Evolutionary conservation across 2,888 invertebrate species (phyloP).

Genomic region (Salpingus planirostris): DNA sequence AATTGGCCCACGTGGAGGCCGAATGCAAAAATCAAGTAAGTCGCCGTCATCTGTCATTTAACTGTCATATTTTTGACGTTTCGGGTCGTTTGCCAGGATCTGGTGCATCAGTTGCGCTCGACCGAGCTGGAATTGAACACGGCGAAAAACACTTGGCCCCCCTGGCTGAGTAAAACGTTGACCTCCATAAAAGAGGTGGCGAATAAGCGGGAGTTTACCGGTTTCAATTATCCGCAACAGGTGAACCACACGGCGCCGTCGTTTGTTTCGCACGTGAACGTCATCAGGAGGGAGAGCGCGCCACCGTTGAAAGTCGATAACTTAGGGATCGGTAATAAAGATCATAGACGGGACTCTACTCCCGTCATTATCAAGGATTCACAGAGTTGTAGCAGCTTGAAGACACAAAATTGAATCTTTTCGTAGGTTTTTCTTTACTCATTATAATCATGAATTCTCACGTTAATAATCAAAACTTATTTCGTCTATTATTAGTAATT

Average conservation of each 20-base stretch:
- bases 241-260: conserved; percentile 27
- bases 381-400: conserved; percentile 40
- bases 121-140: conserved; percentile 68
- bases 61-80: conserved; percentile 1
- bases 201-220: conserved; percentile 47
- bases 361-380: conserved; percentile 39
- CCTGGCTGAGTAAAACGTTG: conserved; percentile 92
- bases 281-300: conserved; percentile 43
- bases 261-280: conserved; percentile 39
- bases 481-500: no score
- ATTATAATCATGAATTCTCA: no score
- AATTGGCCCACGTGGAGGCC: conserved; percentile 92
- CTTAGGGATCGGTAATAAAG: conserved; percentile 19
- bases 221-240: conserved; percentile 32
- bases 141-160: conserved; percentile 70
- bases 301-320: conserved; percentile 32
- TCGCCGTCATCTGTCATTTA: background rate
- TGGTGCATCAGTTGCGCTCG: conserved; percentile 82
- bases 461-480: no score
- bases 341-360: conserved; percentile 35
- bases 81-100: conserved; percentile 50
- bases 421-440: no score
- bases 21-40: conserved; percentile 81
- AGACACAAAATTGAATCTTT: conserved; percentile 30
- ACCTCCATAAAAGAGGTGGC: conserved; percentile 65